Base-by-base conservation (phyloP, 2,113 vertebrate species). In the Microtus montanus region DNA sequence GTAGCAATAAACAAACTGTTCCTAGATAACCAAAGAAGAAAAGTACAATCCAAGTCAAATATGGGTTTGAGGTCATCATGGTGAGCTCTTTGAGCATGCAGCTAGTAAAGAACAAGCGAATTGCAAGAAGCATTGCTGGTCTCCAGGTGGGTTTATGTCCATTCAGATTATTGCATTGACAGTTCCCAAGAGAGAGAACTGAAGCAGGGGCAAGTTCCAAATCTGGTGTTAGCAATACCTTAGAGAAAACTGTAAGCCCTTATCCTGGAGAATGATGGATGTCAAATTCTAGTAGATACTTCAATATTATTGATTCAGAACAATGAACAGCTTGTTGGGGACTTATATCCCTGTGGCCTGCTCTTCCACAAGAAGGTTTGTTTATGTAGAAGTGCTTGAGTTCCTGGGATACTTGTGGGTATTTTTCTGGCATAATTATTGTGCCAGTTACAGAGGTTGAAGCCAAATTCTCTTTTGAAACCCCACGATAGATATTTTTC, bases 1-100 rank as follows among this genome's bases (percentile, higher is more conserved):
- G 90, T 84, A 75, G 7, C 63, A 41, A 73, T 78, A 93, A 96
- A 93, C n/a, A 93, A 44, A 78, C 4, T 1, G 80, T 82, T 77
- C 38, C 95, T 49, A 91, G 70, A 82, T 54, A 87, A 93, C 66
- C 58, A 90, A 84, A 93, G 71, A 87, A 92, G 47, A 71, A 87
- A 80, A 87, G 26, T 47, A 88, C n/a, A 93, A 85, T 26, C 90
- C 61, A 93, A 22, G 33, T 54, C 68, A 82, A 15, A 85, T 11
- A 24, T 33, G 4, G 74, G 19, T 91, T 79, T 89, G 70, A 91
- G 64, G 79, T 68, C 83, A 95, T 19, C 61, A 66, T 49, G 66
- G 22, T 28, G 30, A 92, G 41, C 4, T 85, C 47, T 85, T 93
- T 82, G 17, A n/a, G 66, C 41, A 22, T 41, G 38, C 2, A 90